phyloP scores from a whole-genome alignment of 1,140 invertebrate species.

The Drosophila pachea region DNA sequence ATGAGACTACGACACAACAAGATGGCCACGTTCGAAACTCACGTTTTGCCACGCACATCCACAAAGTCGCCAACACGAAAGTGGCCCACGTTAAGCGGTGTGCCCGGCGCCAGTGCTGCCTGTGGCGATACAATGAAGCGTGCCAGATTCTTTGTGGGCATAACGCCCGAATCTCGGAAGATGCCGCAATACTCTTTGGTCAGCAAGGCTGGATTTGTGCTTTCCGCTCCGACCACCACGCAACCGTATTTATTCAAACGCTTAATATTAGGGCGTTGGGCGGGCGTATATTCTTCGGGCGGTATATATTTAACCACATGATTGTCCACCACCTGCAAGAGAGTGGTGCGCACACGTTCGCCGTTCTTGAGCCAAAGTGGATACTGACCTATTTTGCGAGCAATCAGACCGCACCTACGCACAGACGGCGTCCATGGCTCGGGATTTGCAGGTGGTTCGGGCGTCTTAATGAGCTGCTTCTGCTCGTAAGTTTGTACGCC shows the following conservation, averaged over 20 bases:
- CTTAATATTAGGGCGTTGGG: slow-evolving; percentile 78
- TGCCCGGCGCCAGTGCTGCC: slow-evolving; percentile 92
- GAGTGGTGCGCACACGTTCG: slow-evolving; percentile 86
- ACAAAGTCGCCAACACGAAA: slow-evolving; percentile 94
- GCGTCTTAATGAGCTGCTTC: slow-evolving; percentile 80
- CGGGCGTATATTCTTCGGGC: slow-evolving; percentile 87
- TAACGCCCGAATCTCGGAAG: slow-evolving; percentile 91
- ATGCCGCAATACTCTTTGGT: slow-evolving; percentile 94
- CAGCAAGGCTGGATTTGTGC: slow-evolving; percentile 90
- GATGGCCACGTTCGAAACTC: slow-evolving; percentile 73
- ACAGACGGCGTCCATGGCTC: slow-evolving; percentile 83
- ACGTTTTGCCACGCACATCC: slow-evolving; percentile 96
- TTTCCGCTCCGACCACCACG: slow-evolving; percentile 93
- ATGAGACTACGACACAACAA: background rate
- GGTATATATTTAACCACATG: slow-evolving; percentile 96
- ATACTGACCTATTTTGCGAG: slow-evolving; percentile 94
- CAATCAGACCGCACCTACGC: slow-evolving; percentile 91
- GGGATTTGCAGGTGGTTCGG: slow-evolving; percentile 79
- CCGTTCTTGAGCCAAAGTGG: slow-evolving; percentile 96
- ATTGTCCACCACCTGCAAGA: slow-evolving; percentile 96
- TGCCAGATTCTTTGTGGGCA: slow-evolving; percentile 91
- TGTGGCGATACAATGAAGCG: slow-evolving; percentile 93
- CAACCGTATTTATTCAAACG: slow-evolving; percentile 83
- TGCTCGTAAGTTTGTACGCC: slow-evolving; percentile 79
- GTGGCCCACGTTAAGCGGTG: slow-evolving; percentile 92